phyloP scores from a whole-genome alignment of 2,888 invertebrate genomes.

The Apocheima hispidaria region DNA sequence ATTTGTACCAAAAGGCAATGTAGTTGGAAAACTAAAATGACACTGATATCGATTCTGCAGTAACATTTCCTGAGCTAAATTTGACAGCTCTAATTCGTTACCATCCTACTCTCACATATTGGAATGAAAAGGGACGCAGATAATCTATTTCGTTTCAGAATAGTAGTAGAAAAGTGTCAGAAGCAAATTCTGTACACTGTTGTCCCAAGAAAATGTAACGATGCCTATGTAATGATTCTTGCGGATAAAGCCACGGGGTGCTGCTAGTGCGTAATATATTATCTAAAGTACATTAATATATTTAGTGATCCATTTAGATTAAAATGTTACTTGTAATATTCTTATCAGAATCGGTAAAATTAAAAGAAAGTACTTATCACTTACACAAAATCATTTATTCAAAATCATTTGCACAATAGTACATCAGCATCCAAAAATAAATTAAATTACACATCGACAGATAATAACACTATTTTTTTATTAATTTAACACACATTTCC shows the following conservation, averaged over 20 bases:
- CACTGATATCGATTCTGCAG: no score
- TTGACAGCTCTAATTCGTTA: no score
- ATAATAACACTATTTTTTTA: neutral
- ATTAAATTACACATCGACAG: slow-evolving; percentile 11
- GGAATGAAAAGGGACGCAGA: no score
- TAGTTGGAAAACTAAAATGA: no score
- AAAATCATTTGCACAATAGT: slow-evolving; percentile 43
- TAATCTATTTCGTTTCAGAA: no score
- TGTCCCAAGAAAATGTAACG: no score
- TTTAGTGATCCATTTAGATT: slow-evolving; percentile 19
- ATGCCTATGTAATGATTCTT: neutral
- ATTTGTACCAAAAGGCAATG: no score
- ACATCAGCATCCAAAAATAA: slow-evolving; percentile 23
- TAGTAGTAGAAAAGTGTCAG: no score
- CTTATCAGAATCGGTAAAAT: slow-evolving; percentile 4
- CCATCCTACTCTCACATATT: no score
- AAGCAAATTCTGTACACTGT: no score
- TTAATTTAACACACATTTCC: slow-evolving; percentile 10
- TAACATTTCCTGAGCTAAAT: no score
- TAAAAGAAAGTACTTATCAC: slow-evolving; percentile 8
- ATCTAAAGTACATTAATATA: neutral
- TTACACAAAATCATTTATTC: slow-evolving; percentile 38
- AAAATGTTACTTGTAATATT: neutral
- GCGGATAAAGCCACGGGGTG: neutral
- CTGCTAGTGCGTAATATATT: neutral